Conservation (phyloP, 2,113 vertebrate genomes). For the Erinaceus europaeus region DNA sequence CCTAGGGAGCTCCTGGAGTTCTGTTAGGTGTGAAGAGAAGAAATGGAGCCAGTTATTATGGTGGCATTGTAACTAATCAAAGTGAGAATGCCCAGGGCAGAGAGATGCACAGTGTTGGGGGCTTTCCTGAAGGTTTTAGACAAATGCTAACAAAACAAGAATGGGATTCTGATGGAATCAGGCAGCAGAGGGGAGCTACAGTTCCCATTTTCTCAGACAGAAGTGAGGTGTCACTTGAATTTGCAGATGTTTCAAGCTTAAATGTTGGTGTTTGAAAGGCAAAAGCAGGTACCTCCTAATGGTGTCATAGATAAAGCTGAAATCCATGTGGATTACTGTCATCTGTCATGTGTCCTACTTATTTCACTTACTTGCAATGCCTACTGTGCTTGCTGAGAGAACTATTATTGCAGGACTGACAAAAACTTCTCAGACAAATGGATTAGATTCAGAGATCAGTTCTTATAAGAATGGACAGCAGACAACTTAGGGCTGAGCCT, state of each 20-base stretch:
- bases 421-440: background rate
- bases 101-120: accelerated
- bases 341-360: background rate
- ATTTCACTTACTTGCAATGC: background rate
- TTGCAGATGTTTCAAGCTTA: slow-evolving; percentile 22
- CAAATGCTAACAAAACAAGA: slow-evolving; percentile 57
- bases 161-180: background rate
- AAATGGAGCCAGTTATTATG: background rate
- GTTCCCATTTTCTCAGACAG: background rate
- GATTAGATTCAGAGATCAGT: no score
- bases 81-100: background rate
- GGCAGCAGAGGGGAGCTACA: background rate
- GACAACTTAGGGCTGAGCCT: background rate
- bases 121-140: background rate
- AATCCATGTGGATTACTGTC: no score
- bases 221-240: background rate
- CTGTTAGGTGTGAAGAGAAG: slow-evolving; percentile 50
- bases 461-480: background rate
- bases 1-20: background rate
- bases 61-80: slow-evolving; percentile 26
- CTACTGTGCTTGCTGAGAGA: background rate
- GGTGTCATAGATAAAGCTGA: background rate
- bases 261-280: background rate
- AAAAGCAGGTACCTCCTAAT: no score
- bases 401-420: background rate